A percentile compares a stretch with the other conserved stretches of the same genome.
These are phyloP conservation scores for Cotesia congregata DNA, from an alignment of 2,888 invertebrate species.

Conservation along the genomic window DNA sequence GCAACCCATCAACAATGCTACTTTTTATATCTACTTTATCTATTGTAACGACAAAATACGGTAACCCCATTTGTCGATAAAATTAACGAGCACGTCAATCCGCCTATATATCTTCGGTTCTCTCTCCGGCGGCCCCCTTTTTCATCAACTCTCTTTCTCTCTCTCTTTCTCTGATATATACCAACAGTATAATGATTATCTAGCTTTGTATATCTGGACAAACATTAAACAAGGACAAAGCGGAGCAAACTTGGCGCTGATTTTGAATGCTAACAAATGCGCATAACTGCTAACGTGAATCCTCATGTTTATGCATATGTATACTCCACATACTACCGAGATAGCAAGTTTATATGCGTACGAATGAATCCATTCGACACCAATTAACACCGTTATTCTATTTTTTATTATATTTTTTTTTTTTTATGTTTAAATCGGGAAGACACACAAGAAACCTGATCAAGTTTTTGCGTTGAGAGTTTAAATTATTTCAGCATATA, in stretches of 20 bases:
- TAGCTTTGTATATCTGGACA: conserved; percentile 4
- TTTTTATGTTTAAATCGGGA: background rate
- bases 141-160: background rate
- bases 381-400: conserved; percentile 23
- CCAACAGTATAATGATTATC: conserved; percentile 10
- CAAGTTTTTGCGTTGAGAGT: too few relatives aligned
- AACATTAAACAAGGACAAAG: conserved; percentile 32
- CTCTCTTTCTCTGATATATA: background rate
- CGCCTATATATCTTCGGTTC: background rate
- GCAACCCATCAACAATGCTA: background rate
- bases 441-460: too few relatives aligned
- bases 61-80: conserved; percentile 1
- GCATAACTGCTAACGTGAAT: conserved; percentile 28
- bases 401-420: background rate
- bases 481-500: background rate
- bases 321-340: background rate
- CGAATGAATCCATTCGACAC: conserved; percentile 22
- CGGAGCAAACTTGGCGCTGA: conserved; percentile 9
- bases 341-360: background rate
- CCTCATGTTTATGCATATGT: conserved; percentile 33
- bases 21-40: background rate
- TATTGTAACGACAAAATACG: background rate
- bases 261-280: conserved; percentile 37
- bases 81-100: conserved; percentile 1
- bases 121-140: background rate